Base-by-base conservation (phyloP, 2,888 invertebrate genomes). In the Hypolimnas misippus region DNA sequence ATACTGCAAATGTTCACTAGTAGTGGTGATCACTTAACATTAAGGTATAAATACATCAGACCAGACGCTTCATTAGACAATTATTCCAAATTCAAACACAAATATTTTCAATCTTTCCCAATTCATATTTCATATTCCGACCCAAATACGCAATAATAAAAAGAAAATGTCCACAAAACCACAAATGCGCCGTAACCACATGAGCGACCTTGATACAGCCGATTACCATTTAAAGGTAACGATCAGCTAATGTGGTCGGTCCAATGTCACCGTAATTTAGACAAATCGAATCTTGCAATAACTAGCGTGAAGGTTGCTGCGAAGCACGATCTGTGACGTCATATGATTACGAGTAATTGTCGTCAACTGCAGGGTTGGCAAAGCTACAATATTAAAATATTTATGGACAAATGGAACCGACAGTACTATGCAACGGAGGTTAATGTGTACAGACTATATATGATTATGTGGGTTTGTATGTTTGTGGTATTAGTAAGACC, bases 241-340 rank as follows among this genome's bases (percentile, higher is more conserved):
- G 66, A 67, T 67, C 57, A 35, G 62, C 69, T 70, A 72, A 68
- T 71, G 72, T 65, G 61, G 63, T 53, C 49, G 59, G 51, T 67
- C 70, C 73, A 76, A 74, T 76, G 75, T 73, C 75, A 71, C 70
- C 70, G 75, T 70, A 71, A 73, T 72, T 74, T 71, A 67, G 74
- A 65, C 73, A 71, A 74, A 73, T 74, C 75, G 73, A 73, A 75
- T 71, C 69, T 70, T 71, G 73, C 73, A 74, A 75, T 69, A 70
- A 8, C 17, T 17, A 21, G 82, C 88, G 76, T 86, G 89, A 89
- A 90, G 89, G 89, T 75, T 86, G 85, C 81, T 79, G 72, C 73
- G 74, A 70, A 74, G 81, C 84, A 84, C 82, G 85, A 78, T 64
- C 56, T 52, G 74, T 84, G 87, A 89, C 89, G 88, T 87, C 89